Conservation (phyloP, 2,113 vertebrate genomes). For the Strix aluco region DNA sequence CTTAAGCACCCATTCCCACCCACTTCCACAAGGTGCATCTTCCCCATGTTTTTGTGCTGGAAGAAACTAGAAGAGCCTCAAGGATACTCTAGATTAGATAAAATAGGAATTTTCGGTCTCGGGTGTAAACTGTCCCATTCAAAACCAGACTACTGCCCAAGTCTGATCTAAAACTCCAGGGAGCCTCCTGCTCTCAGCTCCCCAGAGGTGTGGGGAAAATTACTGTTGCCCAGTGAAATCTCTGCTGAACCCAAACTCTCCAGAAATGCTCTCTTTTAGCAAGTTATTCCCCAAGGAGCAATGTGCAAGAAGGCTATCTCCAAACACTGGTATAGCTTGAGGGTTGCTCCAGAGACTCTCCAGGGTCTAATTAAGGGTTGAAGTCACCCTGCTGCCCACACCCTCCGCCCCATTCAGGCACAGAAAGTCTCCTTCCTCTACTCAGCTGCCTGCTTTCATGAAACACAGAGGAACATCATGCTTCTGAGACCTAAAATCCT, state of each 20-base stretch:
- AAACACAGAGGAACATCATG: background rate
- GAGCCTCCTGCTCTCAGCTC: background rate
- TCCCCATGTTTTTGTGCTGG: background rate
- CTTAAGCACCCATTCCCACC: background rate
- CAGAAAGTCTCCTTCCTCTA: background rate
- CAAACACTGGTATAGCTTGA: background rate
- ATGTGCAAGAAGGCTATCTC: background rate
- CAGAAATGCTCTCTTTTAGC: background rate
- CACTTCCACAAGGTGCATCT: background rate
- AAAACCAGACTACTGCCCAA: background rate
- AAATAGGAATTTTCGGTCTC: background rate
- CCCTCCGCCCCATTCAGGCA: background rate
- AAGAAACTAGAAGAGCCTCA: background rate
- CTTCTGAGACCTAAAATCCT: constrained; percentile 9
- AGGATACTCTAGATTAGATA: background rate
- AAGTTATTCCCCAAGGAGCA: background rate
- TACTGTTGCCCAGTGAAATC: background rate
- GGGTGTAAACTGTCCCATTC: background rate
- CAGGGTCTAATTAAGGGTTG: background rate
- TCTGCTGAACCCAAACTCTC: background rate
- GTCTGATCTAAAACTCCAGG: background rate
- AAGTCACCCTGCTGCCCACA: background rate
- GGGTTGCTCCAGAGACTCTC: background rate
- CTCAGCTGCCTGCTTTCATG: background rate
- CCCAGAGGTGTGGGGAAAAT: background rate